Evolutionary conservation across 1,140 invertebrate genomes (phyloP).

Genomic region (Daktulosphaira vitifoliae): DNA sequence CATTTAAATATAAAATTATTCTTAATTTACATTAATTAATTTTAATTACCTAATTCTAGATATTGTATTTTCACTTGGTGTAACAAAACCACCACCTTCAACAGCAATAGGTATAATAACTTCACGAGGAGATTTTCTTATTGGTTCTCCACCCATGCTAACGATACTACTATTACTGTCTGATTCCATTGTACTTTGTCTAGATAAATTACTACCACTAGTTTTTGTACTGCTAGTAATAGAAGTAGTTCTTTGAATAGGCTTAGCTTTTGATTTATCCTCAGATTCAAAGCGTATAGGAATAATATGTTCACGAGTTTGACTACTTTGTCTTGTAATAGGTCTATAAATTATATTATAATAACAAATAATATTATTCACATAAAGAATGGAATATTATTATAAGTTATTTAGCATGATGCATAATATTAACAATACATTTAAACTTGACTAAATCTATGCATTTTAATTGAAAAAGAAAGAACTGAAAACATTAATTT

Average conservation of each 20-base stretch:
- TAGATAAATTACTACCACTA: constrained; percentile 46
- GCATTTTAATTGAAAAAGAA: too few relatives aligned
- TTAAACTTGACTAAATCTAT: too few relatives aligned
- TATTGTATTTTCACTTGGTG: constrained; percentile 55
- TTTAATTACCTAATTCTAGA: constrained; percentile 48
- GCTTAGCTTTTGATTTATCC: constrained; percentile 35
- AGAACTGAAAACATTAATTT: too few relatives aligned
- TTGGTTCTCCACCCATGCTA: constrained; percentile 51
- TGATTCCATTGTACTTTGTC: constrained; percentile 60
- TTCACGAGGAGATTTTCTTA: constrained; percentile 76
- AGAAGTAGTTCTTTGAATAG: constrained; percentile 33
- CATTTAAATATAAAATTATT: too few relatives aligned
- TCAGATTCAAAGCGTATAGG: constrained; percentile 47
- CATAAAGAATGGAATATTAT: too few relatives aligned
- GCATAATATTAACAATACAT: too few relatives aligned
- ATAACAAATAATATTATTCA: too few relatives aligned
- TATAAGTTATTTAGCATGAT: too few relatives aligned
- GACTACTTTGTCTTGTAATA: constrained; percentile 38
- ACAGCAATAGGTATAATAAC: constrained; percentile 86
- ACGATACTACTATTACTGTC: constrained; percentile 52
- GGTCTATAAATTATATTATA: constrained; percentile 32
- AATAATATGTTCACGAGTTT: constrained; percentile 50
- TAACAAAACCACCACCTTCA: constrained; percentile 76
- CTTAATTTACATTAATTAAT: not conserved
- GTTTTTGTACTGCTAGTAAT: constrained; percentile 34